Conservation (phyloP, 1,140 invertebrate species). For the Drosophila mojavensis region DNA sequence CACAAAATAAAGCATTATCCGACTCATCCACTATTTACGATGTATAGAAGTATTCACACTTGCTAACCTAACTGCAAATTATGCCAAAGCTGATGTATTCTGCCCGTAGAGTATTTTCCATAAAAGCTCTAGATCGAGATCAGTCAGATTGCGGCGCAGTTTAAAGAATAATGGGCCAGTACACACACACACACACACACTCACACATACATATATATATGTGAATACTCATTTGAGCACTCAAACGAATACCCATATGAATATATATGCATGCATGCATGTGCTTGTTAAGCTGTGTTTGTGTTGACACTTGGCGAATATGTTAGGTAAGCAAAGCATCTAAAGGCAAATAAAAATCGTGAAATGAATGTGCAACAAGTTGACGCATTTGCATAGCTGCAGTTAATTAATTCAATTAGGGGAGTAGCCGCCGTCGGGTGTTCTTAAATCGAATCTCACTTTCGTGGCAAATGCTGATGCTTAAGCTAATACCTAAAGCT, state of each 20-base stretch:
- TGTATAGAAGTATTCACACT: too few relatives aligned
- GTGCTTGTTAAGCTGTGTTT: conserved; percentile 32
- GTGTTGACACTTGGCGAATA: conserved; percentile 64
- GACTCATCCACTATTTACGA: too few relatives aligned
- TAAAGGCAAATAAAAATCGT: conserved; percentile 29
- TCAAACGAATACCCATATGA: conserved; percentile 2
- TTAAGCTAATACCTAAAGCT: conserved; percentile 11
- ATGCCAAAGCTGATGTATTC: background rate
- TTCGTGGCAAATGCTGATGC: conserved; percentile 30
- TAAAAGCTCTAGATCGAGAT: conserved; percentile 40
- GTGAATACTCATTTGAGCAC: conserved; percentile 31
- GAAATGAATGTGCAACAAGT: conserved; percentile 34
- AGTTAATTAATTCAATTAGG: conserved; percentile 78
- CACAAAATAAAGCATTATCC: too few relatives aligned
- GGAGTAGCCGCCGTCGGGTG: conserved; percentile 37
- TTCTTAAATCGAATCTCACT: conserved; percentile 55
- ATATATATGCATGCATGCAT: conserved; percentile 11
- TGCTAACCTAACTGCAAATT: too few relatives aligned
- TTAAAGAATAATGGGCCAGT: conserved; percentile 69
- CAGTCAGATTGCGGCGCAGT: conserved; percentile 66
- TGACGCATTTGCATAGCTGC: conserved; percentile 65
- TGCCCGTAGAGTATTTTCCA: background rate
- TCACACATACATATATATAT: background rate
- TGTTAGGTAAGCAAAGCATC: conserved; percentile 45
- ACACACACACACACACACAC: background rate